phyloP scores from a whole-genome alignment of 2,113 vertebrate genomes.

The Triplophysa rosa region DNA sequence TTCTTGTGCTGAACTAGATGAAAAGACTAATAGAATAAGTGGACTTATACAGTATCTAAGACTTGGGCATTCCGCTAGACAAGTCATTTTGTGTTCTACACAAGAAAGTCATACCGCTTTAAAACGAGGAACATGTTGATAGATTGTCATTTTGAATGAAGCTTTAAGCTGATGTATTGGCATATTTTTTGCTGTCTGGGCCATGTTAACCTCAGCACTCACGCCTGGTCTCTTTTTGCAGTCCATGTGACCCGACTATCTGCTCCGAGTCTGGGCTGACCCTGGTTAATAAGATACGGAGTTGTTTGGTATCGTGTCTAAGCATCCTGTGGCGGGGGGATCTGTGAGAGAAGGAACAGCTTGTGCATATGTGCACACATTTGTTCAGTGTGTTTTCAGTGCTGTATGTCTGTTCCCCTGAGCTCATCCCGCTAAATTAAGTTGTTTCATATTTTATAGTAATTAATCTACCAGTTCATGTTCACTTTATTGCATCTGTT shows the following conservation, averaged over 20 bases:
- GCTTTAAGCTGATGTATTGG: conserved; percentile 45
- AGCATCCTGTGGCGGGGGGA: not conserved
- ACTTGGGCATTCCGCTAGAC: too few relatives aligned
- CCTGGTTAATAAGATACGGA: not conserved
- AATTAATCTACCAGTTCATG: too few relatives aligned
- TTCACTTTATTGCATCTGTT: too few relatives aligned
- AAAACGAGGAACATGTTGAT: not conserved
- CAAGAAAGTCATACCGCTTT: too few relatives aligned
- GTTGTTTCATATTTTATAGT: too few relatives aligned
- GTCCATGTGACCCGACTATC: not conserved
- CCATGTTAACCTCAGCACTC: conserved; percentile 27
- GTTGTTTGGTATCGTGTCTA: not conserved
- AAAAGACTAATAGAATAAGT: too few relatives aligned
- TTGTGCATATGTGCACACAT: not conserved
- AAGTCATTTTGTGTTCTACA: too few relatives aligned
- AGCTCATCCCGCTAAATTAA: too few relatives aligned
- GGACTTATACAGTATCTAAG: too few relatives aligned
- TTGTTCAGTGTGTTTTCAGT: too few relatives aligned
- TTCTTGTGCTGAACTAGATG: too few relatives aligned
- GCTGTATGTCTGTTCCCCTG: too few relatives aligned
- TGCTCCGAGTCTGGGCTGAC: not conserved
- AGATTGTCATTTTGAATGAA: not conserved
- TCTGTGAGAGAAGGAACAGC: conserved; percentile 18
- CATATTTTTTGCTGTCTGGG: conserved; percentile 45
- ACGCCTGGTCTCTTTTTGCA: not conserved